Evolutionary conservation across 2,797 vertebrate species (phyloP).

Genomic region (Mergus octosetaceus): DNA sequence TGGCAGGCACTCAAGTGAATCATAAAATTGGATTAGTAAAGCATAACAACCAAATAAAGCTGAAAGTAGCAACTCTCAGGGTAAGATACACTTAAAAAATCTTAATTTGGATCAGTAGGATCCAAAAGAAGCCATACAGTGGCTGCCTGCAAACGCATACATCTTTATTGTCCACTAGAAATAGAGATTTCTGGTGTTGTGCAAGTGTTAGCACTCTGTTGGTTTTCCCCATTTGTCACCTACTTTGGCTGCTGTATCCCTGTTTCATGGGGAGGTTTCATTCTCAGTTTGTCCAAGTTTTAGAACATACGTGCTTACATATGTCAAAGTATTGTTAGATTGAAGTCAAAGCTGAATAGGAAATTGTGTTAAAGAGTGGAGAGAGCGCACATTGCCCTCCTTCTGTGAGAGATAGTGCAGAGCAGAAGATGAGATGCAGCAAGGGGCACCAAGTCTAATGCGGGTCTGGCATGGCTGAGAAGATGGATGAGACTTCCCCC

Average conservation of each 20-base stretch:
- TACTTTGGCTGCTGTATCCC: not conserved
- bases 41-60: not conserved
- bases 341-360: not conserved
- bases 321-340: not conserved
- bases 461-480: not conserved
- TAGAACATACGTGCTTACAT: not conserved
- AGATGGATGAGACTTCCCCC: not conserved
- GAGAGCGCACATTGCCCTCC: accelerated
- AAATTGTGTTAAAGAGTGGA: not conserved
- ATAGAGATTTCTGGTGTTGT: not conserved
- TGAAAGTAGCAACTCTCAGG: not conserved
- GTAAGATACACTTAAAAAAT: not conserved
- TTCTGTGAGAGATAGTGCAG: accelerated
- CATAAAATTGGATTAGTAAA: not conserved
- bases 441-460: not conserved
- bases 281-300: not conserved
- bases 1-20: not conserved
- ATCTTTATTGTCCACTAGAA: not conserved
- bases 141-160: not conserved
- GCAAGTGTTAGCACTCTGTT: not conserved
- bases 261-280: not conserved
- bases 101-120: not conserved
- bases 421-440: not conserved
- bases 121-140: not conserved
- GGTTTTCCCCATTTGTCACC: not conserved